phyloP scores from a whole-genome alignment of 1,140 invertebrate species.

The Linepithema humile region DNA sequence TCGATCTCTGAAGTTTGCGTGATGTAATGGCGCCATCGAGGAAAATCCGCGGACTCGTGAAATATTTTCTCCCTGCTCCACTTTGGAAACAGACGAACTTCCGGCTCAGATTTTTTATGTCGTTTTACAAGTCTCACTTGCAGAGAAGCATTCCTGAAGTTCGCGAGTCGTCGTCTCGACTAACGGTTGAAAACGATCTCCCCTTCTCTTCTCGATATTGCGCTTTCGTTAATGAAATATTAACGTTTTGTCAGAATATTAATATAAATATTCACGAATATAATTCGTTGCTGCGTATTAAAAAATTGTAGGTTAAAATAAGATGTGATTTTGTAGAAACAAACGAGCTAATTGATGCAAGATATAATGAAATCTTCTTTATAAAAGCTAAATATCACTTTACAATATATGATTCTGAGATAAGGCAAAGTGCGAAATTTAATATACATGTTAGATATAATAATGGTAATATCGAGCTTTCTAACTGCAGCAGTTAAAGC shows the following conservation, averaged over 20 bases:
- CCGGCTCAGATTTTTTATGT: conserved; percentile 2
- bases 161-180: not conserved
- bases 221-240: not conserved
- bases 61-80: conserved; percentile 15
- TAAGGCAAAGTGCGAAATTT: too few species aligned
- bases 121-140: conserved; percentile 4
- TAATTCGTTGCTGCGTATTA: not conserved
- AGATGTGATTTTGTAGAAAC: too few species aligned
- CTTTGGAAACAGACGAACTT: conserved; percentile 45
- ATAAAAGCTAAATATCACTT: too few species aligned
- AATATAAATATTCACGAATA: not conserved
- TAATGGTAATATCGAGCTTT: not conserved
- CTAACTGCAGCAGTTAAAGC: too few species aligned
- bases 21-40: conserved; percentile 5
- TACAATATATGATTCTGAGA: too few species aligned
- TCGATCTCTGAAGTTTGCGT: conserved; percentile 32
- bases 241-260: conserved; percentile 1
- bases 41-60: conserved; percentile 2
- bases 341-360: too few species aligned
- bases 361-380: too few species aligned
- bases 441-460: too few species aligned
- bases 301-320: too few species aligned
- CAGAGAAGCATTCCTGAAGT: not conserved
- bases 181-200: not conserved
- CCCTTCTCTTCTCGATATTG: not conserved